Conservation (phyloP, 1,140 invertebrate genomes). For the Listronotus oregonensis region DNA sequence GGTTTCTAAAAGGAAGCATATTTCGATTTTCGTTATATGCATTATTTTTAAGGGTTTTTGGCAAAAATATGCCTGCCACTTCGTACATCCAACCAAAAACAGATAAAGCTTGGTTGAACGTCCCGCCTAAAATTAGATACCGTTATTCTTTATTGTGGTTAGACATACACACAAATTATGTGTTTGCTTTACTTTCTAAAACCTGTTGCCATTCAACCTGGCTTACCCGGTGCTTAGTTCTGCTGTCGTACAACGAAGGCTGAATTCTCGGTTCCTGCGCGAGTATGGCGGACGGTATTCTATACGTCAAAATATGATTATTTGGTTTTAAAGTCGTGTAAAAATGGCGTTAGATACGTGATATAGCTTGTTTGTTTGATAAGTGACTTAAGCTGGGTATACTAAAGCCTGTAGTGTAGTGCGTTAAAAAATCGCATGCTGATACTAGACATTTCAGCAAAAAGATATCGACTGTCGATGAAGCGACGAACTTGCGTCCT, state of each 20-base stretch:
- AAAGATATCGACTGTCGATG: constrained; percentile 2
- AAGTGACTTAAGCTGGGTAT: neutral
- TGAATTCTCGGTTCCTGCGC: constrained; percentile 2
- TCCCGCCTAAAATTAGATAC: constrained; percentile 15
- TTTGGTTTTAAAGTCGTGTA: neutral
- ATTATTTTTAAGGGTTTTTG: no score
- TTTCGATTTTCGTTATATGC: no score
- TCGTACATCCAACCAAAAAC: no score
- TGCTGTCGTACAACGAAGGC: neutral
- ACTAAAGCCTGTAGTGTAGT: neutral
- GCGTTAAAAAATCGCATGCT: neutral
- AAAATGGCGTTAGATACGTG: neutral
- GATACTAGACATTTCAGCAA: neutral
- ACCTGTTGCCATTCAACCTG: constrained; percentile 7
- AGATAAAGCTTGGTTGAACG: no score
- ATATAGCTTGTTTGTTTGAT: neutral
- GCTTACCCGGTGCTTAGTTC: neutral
- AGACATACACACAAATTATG: constrained; percentile 15
- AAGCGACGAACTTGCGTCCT: constrained; percentile 1
- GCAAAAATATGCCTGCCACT: no score
- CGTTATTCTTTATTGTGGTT: constrained; percentile 14
- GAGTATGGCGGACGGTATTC: constrained; percentile 6
- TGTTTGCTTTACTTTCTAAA: constrained; percentile 26
- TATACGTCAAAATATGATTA: constrained; percentile 11
- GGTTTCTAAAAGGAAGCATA: no score